These are phyloP conservation scores for Polyommatus icarus DNA, from an alignment of 2,888 invertebrate genomes.

Conservation along the genomic window DNA sequence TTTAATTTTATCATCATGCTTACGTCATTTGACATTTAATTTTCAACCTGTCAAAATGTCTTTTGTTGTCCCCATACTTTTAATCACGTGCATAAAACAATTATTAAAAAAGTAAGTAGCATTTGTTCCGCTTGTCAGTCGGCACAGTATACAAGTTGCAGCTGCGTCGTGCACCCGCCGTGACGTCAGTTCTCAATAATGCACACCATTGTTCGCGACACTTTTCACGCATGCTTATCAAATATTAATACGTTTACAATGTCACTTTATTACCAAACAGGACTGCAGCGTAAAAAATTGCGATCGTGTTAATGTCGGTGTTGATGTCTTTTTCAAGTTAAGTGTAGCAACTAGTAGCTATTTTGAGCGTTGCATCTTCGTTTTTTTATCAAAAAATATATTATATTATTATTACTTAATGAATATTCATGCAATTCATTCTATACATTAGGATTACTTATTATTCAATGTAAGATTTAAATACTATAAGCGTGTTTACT, in stretches of 20 bases:
- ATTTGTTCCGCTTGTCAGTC: constrained; percentile 69
- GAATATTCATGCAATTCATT: not conserved
- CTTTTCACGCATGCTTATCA: constrained; percentile 29
- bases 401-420: not conserved
- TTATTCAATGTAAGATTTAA: not conserved
- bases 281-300: constrained; percentile 3
- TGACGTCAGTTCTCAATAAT: constrained; percentile 12
- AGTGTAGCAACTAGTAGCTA: not conserved
- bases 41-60: not conserved
- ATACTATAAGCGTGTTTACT: not conserved
- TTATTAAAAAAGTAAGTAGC: constrained; percentile 46
- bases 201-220: constrained; percentile 41
- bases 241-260: constrained; percentile 23
- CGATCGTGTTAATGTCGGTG: not conserved
- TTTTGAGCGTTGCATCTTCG: not conserved
- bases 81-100: constrained; percentile 12
- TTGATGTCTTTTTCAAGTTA: not conserved
- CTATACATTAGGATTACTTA: not conserved
- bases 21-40: not conserved
- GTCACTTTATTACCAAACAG: constrained; percentile 17
- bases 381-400: not conserved
- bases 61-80: not conserved
- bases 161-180: constrained; percentile 63
- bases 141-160: constrained; percentile 62
- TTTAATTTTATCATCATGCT: not conserved